These are phyloP conservation scores for Sebastes nivosus DNA, from an alignment of 2,797 vertebrate genomes.

Conservation along the genomic window DNA sequence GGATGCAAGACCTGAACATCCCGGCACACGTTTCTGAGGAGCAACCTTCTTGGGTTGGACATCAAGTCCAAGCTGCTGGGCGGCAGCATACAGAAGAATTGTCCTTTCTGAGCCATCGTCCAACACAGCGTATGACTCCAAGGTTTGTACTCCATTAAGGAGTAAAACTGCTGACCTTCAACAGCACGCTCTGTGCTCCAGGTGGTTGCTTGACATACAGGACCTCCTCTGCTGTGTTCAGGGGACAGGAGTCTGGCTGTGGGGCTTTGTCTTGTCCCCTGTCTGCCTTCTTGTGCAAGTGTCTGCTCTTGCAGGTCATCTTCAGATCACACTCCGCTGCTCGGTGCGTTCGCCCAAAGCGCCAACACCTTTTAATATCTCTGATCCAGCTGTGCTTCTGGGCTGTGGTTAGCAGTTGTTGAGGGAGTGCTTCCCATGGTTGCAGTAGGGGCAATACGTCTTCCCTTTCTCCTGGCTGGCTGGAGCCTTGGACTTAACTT, in stretches of 20 bases:
- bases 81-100: too few species aligned
- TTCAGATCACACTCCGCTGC: background rate
- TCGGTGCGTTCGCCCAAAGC: background rate
- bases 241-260: background rate
- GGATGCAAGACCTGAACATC: background rate
- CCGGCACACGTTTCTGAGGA: background rate
- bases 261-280: background rate
- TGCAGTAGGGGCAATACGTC: background rate
- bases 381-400: too few species aligned
- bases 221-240: background rate
- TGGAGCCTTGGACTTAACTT: background rate
- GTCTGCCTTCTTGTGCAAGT: background rate
- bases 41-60: background rate
- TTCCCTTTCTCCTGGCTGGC: background rate
- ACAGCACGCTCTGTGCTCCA: background rate
- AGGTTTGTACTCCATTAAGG: background rate
- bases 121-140: background rate
- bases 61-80: background rate
- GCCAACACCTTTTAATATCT: background rate
- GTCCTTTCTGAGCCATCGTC: too few species aligned
- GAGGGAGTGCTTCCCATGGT: background rate
- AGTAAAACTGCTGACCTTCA: background rate
- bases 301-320: background rate
- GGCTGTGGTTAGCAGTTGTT: background rate
- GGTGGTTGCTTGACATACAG: background rate